Evolutionary conservation across 2,113 vertebrate genomes (phyloP).

Genomic region (Deroptyus accipitrinus): DNA sequence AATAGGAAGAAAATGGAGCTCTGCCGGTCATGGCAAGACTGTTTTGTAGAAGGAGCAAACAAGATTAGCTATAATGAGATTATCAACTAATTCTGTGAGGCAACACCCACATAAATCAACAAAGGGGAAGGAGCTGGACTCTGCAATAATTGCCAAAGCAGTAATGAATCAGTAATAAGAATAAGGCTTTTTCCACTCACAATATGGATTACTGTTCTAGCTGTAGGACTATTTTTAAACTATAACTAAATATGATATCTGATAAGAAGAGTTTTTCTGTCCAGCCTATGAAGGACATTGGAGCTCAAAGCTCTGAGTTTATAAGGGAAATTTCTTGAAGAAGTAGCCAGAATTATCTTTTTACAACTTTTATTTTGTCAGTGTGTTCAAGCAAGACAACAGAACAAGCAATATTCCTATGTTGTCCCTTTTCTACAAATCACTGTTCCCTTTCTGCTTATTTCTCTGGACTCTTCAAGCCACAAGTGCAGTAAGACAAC

Average conservation of each 20-base stretch:
- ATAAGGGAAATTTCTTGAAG: neutral
- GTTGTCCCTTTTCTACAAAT: neutral
- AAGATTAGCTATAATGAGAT: conserved; percentile 75
- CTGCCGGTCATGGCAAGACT: conserved; percentile 10
- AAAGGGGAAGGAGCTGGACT: neutral
- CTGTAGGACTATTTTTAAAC: neutral
- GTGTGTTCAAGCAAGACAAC: neutral
- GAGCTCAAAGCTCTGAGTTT: neutral
- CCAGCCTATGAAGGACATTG: neutral
- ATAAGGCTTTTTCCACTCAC: neutral
- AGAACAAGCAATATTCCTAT: neutral
- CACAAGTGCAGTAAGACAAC: neutral
- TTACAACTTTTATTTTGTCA: neutral
- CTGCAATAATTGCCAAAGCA: neutral
- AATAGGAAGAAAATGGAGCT: conserved; percentile 31
- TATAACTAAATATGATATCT: neutral
- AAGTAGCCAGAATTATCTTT: neutral
- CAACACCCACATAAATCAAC: conserved; percentile 26
- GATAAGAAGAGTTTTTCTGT: neutral
- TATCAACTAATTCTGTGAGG: conserved; percentile 45
- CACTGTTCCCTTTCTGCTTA: neutral
- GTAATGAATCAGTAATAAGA: neutral
- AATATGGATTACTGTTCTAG: neutral
- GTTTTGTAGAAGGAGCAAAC: conserved; percentile 67
- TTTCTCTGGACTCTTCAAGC: neutral